Conservation (phyloP, 1,140 invertebrate species). For the Drosophila willistoni region DNA sequence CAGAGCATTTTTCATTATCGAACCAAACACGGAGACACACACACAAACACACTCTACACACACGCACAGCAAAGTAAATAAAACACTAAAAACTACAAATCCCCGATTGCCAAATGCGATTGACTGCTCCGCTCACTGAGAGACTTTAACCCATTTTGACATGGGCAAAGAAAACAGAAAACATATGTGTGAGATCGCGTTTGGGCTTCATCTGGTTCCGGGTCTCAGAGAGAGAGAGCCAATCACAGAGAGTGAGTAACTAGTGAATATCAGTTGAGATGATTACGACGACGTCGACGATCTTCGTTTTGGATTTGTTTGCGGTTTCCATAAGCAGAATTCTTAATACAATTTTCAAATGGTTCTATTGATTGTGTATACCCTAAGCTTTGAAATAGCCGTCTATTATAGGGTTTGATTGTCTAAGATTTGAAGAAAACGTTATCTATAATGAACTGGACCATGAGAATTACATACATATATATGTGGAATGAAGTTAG, state of each 20-base stretch:
- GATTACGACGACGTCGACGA: no score
- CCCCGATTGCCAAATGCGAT: slow-evolving; percentile 4
- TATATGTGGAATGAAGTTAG: no score
- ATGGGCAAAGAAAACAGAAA: slow-evolving; percentile 2
- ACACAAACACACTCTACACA: no score
- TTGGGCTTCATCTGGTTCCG: no score
- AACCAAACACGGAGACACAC: not conserved
- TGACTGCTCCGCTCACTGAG: not conserved
- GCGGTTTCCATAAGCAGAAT: not conserved
- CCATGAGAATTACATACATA: no score
- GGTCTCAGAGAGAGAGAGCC: no score
- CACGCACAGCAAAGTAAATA: not conserved
- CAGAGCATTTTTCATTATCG: slow-evolving; percentile 5
- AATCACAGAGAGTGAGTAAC: no score
- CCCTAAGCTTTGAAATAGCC: not conserved
- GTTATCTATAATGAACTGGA: no score
- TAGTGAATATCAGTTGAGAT: no score
- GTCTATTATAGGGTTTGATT: no score
- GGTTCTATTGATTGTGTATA: not conserved
- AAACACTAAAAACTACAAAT: slow-evolving; percentile 2
- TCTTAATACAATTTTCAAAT: not conserved
- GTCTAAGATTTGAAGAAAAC: no score
- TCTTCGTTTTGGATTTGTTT: not conserved
- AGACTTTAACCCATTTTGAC: slow-evolving; percentile 36
- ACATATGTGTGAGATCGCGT: not conserved